phyloP scores from a whole-genome alignment of 2,797 vertebrate species.

The Acanthurus tractus region DNA sequence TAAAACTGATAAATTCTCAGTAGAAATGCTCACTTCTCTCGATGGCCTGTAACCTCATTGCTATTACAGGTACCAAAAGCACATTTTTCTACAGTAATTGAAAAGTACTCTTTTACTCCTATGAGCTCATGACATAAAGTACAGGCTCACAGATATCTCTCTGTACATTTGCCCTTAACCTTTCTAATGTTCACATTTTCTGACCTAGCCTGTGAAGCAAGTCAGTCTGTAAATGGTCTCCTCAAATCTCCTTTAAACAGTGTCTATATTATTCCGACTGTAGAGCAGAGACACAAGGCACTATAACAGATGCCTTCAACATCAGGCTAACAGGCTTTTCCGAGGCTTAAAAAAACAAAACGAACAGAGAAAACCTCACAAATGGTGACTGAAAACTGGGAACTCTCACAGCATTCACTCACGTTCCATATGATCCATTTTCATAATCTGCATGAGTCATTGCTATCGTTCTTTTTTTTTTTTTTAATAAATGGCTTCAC shows the following conservation, averaged over 20 bases:
- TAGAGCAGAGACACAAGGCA: background rate
- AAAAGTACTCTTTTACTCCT: slow-evolving; percentile 4
- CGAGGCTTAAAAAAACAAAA: slow-evolving; percentile 2
- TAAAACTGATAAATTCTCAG: slow-evolving; percentile 26
- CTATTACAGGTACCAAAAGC: slow-evolving; percentile 3
- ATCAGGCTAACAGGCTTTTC: slow-evolving; percentile 7
- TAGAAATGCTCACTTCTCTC: slow-evolving; percentile 29
- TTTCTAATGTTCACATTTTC: slow-evolving; percentile 1
- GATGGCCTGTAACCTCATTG: slow-evolving; percentile 13
- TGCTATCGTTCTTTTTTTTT: slow-evolving; percentile 32
- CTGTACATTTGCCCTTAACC: slow-evolving; percentile 2
- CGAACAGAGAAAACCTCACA: background rate
- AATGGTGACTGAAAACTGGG: slow-evolving; percentile 42
- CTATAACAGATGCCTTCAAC: background rate
- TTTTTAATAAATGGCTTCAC: slow-evolving; percentile 46
- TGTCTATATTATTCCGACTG: slow-evolving; percentile 5
- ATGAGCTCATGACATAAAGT: background rate
- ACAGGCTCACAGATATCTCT: slow-evolving; percentile 22
- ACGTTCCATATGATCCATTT: slow-evolving; percentile 58
- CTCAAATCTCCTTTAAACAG: slow-evolving; percentile 6
- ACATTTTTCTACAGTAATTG: background rate
- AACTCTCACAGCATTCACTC: slow-evolving; percentile 52
- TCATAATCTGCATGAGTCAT: slow-evolving; percentile 61
- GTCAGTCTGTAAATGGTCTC: slow-evolving; percentile 13
- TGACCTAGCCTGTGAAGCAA: slow-evolving; percentile 26